phyloP scores from a whole-genome alignment of 1,140 invertebrate genomes.

The Megalopta genalis region DNA sequence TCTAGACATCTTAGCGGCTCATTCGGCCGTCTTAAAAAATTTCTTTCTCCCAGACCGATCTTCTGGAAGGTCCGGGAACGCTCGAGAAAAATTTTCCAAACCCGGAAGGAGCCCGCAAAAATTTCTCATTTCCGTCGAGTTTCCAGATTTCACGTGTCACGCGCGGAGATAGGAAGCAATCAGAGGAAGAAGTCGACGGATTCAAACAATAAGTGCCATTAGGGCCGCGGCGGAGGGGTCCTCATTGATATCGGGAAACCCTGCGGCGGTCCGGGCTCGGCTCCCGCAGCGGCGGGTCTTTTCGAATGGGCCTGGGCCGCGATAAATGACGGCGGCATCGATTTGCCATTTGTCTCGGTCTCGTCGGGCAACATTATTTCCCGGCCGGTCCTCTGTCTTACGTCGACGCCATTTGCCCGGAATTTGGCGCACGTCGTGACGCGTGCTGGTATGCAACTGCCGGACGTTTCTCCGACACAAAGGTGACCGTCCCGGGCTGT shows the following conservation, averaged over 20 bases:
- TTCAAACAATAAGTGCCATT: conserved; percentile 61
- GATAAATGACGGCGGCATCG: conserved; percentile 67
- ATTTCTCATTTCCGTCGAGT: too few relatives aligned
- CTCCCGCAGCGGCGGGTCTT: background rate
- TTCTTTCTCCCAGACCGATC: too few relatives aligned
- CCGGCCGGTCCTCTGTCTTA: conserved; percentile 33
- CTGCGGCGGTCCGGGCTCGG: too few relatives aligned
- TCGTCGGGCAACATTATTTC: conserved; percentile 68
- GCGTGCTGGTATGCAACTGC: conserved; percentile 31
- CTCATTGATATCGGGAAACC: conserved; percentile 43
- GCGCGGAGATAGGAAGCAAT: background rate
- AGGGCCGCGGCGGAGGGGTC: conserved; percentile 31
- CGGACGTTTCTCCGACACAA: conserved; percentile 37
- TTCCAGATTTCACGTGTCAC: conserved; percentile 11
- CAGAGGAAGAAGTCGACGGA: conserved; percentile 38
- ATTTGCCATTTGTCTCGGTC: conserved; percentile 76
- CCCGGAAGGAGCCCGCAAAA: too few relatives aligned
- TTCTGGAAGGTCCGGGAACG: too few relatives aligned
- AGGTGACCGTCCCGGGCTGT: conserved; percentile 18
- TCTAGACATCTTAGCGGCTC: too few relatives aligned
- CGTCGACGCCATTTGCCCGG: conserved; percentile 52
- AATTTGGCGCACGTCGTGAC: conserved; percentile 43
- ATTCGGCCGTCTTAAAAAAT: too few relatives aligned
- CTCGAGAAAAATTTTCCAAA: too few relatives aligned
- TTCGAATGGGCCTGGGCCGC: background rate